phyloP scores from a whole-genome alignment of 2,113 vertebrate genomes.

The Heterochromis multidens region DNA sequence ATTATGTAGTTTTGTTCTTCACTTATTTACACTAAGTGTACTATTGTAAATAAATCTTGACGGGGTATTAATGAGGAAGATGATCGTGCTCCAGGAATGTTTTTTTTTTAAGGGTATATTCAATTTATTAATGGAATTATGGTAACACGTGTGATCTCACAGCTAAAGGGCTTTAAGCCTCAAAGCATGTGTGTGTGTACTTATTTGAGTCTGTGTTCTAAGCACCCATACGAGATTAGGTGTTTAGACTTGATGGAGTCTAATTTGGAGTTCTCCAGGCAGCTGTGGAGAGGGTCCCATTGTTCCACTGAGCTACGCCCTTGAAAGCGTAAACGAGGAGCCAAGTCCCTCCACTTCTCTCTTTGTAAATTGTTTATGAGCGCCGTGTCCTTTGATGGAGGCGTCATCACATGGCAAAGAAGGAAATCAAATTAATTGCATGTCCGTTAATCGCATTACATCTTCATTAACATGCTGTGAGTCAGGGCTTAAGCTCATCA shows the following conservation, averaged over 20 bases:
- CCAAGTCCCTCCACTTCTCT: conserved; percentile 9
- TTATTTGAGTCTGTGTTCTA: background rate
- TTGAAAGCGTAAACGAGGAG: conserved; percentile 15
- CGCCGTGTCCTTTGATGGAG: conserved; percentile 68
- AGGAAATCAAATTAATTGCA: conserved; percentile 80
- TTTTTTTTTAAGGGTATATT: background rate
- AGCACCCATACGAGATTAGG: background rate
- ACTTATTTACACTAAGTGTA: background rate
- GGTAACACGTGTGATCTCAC: background rate
- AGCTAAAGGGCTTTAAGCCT: background rate
- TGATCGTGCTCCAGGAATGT: background rate
- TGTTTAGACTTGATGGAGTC: background rate
- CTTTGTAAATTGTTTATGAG: conserved; percentile 56
- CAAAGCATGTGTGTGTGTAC: background rate
- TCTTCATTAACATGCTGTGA: conserved; percentile 78
- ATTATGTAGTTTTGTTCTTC: background rate
- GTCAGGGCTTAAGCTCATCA: conserved; percentile 74
- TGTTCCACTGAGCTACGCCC: conserved; percentile 11
- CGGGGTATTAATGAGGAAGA: background rate
- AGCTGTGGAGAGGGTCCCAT: conserved; percentile 1
- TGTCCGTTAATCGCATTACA: conserved; percentile 79
- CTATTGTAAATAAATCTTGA: background rate
- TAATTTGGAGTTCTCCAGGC: conserved; percentile 10
- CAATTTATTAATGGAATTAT: background rate
- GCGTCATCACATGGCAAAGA: conserved; percentile 68